Conservation (phyloP, 2,888 invertebrate species). For the Parasteatoda lunata region DNA sequence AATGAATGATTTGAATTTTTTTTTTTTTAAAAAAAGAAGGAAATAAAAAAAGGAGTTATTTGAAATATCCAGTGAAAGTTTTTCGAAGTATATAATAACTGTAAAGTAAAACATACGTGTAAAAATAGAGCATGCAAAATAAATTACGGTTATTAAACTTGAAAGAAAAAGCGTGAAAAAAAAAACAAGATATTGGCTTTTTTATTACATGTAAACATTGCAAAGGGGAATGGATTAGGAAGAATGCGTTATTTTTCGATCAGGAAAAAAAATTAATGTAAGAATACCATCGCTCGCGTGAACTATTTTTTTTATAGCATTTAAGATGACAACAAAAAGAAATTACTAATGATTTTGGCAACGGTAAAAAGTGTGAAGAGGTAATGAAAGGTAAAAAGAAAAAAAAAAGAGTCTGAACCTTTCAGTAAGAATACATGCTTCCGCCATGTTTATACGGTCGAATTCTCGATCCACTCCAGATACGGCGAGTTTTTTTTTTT, state of each 20-base stretch:
- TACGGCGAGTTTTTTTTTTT: slow-evolving; percentile 40
- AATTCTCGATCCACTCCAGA: slow-evolving; percentile 60
- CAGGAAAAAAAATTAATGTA: background rate
- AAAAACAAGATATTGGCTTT: too few relatives aligned
- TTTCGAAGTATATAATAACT: too few relatives aligned
- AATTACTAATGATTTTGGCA: slow-evolving; percentile 26
- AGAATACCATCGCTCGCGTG: background rate
- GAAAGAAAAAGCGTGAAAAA: too few relatives aligned
- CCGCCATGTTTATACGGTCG: slow-evolving; percentile 62
- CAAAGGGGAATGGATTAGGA: background rate
- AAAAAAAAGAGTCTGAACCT: slow-evolving; percentile 17
- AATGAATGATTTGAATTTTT: too few relatives aligned
- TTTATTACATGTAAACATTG: background rate
- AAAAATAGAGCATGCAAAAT: too few relatives aligned
- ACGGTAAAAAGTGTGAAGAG: slow-evolving; percentile 15
- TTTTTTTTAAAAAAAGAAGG: too few relatives aligned
- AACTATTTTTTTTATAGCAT: slow-evolving; percentile 5
- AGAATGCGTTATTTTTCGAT: background rate
- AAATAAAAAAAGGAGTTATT: too few relatives aligned
- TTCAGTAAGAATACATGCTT: slow-evolving; percentile 38
- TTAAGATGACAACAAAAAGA: slow-evolving; percentile 35
- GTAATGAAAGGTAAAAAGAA: slow-evolving; percentile 1
- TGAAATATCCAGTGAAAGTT: too few relatives aligned
- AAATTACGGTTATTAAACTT: too few relatives aligned
- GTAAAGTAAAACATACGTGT: too few relatives aligned